Evolutionary conservation across 37 sponge, comb jelly and placozoan genomes (phyloP).

Genomic region (Amphimedon queenslandica): DNA sequence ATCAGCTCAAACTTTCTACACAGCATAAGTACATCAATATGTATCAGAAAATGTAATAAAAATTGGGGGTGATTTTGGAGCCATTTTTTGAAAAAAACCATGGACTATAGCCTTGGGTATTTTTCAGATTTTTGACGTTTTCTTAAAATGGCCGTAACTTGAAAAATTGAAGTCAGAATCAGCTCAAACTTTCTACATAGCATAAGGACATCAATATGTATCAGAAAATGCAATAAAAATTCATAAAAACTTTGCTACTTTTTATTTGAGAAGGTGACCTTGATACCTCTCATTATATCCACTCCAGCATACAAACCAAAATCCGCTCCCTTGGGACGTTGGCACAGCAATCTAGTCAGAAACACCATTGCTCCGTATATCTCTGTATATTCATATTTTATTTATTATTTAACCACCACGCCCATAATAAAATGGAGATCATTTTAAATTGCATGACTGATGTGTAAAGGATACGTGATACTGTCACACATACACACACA

Average conservation of each 20-base stretch:
- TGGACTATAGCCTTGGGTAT: too few relatives aligned
- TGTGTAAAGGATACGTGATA: background rate
- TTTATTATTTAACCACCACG: background rate
- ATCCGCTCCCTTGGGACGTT: slow-evolving; percentile 39
- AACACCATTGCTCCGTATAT: slow-evolving; percentile 41
- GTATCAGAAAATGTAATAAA: too few relatives aligned
- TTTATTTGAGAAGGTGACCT: slow-evolving; percentile 75
- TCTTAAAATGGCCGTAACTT: too few relatives aligned
- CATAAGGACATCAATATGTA: too few relatives aligned
- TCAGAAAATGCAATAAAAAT: too few relatives aligned
- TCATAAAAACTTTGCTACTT: slow-evolving; percentile 52
- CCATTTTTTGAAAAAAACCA: too few relatives aligned
- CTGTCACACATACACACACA: background rate
- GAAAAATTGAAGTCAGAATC: too few relatives aligned
- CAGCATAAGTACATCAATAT: too few relatives aligned
- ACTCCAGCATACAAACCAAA: slow-evolving; percentile 65
- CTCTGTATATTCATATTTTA: background rate
- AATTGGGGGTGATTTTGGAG: too few relatives aligned
- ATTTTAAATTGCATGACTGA: background rate
- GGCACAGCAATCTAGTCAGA: slow-evolving; percentile 35
- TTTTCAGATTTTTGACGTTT: too few relatives aligned
- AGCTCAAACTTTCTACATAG: too few relatives aligned
- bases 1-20: too few relatives aligned
- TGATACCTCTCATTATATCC: slow-evolving; percentile 60
- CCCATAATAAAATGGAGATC: background rate